Percentiles rank a stretch among this genome's conserved stretches.
Conservation (phyloP, 2,888 invertebrate genomes). For the Folsomia candida region DNA sequence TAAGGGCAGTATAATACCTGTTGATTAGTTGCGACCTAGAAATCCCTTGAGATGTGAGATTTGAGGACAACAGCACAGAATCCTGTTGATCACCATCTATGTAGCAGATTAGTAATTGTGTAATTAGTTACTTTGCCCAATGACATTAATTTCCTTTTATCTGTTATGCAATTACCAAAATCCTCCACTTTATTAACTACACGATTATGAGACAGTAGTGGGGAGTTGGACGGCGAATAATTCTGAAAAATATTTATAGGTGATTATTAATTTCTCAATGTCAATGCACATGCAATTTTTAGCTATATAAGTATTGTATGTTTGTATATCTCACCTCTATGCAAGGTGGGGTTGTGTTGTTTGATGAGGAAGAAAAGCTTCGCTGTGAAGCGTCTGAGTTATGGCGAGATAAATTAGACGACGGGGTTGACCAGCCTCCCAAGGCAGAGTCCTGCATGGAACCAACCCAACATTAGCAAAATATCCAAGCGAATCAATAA, state of each 20-base stretch:
- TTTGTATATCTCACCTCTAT: too few relatives aligned
- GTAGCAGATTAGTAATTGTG: too few relatives aligned
- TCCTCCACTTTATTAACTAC: conserved; percentile 50
- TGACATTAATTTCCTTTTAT: too few relatives aligned
- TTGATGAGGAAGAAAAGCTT: conserved; percentile 51
- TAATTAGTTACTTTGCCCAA: too few relatives aligned
- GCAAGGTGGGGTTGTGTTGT: conserved; percentile 50
- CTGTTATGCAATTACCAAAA: conserved; percentile 41
- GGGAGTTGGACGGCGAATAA: conserved; percentile 51
- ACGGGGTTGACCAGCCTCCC: conserved; percentile 50
- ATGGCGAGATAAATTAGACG: conserved; percentile 50
- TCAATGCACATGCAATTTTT: too few relatives aligned
- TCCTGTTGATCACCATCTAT: conserved; percentile 46
- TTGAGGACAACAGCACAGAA: conserved; percentile 51
- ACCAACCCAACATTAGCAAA: too few relatives aligned
- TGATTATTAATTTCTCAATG: too few relatives aligned
- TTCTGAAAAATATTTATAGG: too few relatives aligned
- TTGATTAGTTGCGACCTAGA: conserved; percentile 51
- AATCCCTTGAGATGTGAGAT: conserved; percentile 50
- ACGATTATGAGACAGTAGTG: conserved; percentile 48
- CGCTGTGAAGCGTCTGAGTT: conserved; percentile 50
- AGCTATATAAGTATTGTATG: too few relatives aligned
- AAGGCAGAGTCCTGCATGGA: conserved; percentile 50
- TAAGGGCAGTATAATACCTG: too few relatives aligned
- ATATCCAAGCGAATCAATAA: too few relatives aligned